Evolutionary conservation across 2,113 vertebrate species (phyloP).

Genomic region (Podarcis raffonei): DNA sequence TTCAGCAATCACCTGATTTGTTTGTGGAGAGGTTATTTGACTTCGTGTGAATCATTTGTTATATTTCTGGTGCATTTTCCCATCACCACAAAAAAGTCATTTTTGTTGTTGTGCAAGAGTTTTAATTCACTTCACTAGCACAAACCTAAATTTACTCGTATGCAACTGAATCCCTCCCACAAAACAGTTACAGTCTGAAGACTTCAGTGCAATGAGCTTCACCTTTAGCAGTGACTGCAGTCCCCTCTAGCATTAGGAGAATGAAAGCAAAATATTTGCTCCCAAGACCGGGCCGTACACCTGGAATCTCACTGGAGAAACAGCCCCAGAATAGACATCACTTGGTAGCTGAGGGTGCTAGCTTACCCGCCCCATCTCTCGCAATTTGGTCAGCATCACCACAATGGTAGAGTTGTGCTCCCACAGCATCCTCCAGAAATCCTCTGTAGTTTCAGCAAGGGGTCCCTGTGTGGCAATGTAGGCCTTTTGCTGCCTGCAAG

Average conservation of each 20-base stretch:
- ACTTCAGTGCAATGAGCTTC: neutral
- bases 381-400: conserved; percentile 96
- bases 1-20: no score
- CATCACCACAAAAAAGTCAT: no score
- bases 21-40: no score
- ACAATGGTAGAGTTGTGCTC: conserved; percentile 98
- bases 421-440: conserved; percentile 99
- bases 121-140: no score
- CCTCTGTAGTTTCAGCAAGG: conserved; percentile 92
- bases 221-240: neutral
- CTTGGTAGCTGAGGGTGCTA: neutral
- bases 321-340: neutral
- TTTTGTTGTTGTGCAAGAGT: no score
- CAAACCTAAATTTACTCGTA: no score
- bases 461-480: conserved; percentile 97
- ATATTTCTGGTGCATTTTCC: no score
- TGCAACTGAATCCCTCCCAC: no score
- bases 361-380: conserved; percentile 82
- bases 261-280: neutral
- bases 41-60: no score
- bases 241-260: neutral
- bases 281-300: neutral
- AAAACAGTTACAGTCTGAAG: no score
- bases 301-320: neutral
- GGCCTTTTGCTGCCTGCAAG: conserved; percentile 91